A percentile compares a stretch with the other conserved stretches of the same genome.
Conservation (phyloP, 92 coral and sea anemone genomes). For the Blastomussa wellsi region DNA sequence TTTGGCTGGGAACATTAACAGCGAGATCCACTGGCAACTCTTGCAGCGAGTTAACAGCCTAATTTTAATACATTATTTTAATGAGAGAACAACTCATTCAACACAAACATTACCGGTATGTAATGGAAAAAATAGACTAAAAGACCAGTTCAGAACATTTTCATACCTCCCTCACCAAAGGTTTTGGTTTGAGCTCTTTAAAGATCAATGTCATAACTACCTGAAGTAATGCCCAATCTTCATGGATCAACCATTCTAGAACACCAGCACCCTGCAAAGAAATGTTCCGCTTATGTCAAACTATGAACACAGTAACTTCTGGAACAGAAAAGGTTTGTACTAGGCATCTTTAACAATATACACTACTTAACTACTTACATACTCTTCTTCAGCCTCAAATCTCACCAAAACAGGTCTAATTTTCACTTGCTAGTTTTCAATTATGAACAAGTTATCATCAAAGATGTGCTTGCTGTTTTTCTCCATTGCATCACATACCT, state of each 20-base stretch:
- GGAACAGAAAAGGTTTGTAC: background rate
- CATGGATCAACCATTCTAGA: constrained; percentile 98
- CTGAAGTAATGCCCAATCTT: constrained; percentile 99
- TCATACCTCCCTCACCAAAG: too few species aligned
- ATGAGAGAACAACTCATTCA: background rate
- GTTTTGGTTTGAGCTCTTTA: too few species aligned
- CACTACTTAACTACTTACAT: too few species aligned
- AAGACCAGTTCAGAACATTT: too few species aligned
- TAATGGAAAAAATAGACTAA: background rate
- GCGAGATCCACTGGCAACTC: constrained; percentile 95
- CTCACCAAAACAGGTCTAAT: background rate
- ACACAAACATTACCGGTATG: background rate
- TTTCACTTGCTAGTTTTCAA: background rate
- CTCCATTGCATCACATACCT: constrained; percentile 49
- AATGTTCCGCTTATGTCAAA: background rate
- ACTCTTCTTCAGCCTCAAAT: background rate
- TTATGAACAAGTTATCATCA: background rate
- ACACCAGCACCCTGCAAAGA: constrained; percentile 79
- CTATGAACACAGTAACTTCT: background rate
- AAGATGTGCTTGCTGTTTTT: background rate
- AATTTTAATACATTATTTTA: background rate
- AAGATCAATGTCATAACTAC: constrained; percentile 30
- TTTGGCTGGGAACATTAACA: constrained; percentile 90
- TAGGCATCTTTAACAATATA: too few species aligned
- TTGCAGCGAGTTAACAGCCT: constrained; percentile 98